Percentiles rank a stretch among this genome's conserved stretches.
Evolutionary conservation across 1,140 invertebrate species (phyloP).

Genomic region (Neodiprion fabricii): DNA sequence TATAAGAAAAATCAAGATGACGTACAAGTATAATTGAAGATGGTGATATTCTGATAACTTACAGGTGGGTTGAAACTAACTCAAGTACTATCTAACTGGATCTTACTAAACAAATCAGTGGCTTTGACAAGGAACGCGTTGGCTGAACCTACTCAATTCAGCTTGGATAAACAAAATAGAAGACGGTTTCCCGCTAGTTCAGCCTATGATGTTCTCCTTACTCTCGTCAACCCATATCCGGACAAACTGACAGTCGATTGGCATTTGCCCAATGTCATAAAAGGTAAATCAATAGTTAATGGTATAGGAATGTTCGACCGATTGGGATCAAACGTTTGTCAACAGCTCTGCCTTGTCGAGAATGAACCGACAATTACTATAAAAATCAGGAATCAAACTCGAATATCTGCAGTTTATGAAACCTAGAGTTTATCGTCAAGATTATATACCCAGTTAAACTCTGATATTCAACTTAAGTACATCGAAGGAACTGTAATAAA

Average conservation of each 20-base stretch:
- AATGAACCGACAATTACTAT: too few relatives aligned
- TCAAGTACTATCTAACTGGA: conserved; percentile 50
- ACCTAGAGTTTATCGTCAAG: too few relatives aligned
- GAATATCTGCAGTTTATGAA: too few relatives aligned
- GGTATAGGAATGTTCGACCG: neutral
- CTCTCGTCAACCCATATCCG: conserved; percentile 79
- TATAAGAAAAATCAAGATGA: conserved; percentile 2
- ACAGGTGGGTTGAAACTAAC: conserved; percentile 46
- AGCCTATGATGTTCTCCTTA: conserved; percentile 79
- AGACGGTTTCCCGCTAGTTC: conserved; percentile 61
- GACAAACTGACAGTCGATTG: conserved; percentile 72
- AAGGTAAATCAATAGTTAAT: conserved; percentile 56
- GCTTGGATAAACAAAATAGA: conserved; percentile 54
- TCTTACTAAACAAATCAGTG: conserved; percentile 55
- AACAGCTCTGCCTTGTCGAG: too few relatives aligned
- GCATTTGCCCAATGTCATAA: conserved; percentile 68
- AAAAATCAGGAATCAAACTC: too few relatives aligned
- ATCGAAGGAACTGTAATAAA: too few relatives aligned
- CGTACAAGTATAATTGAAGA: conserved; percentile 4
- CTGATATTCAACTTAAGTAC: too few relatives aligned
- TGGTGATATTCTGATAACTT: conserved; percentile 23
- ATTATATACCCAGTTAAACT: too few relatives aligned
- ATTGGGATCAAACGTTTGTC: neutral
- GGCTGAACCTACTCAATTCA: conserved; percentile 52
- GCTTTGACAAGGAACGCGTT: conserved; percentile 52